Conservation (phyloP, 1,140 invertebrate species). For the Monomorium pharaonis region DNA sequence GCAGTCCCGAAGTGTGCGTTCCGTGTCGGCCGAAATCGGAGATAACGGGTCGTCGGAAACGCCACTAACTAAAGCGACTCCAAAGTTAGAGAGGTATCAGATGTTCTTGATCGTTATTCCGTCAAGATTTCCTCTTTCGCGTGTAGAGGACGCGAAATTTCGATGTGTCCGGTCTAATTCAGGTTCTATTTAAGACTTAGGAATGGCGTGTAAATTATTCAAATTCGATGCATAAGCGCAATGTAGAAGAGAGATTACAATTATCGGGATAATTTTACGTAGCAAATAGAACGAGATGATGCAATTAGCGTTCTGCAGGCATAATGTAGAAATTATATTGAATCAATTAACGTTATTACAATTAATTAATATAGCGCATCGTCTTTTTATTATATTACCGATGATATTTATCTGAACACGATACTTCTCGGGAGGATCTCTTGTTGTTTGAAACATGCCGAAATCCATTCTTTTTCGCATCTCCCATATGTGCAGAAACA, state of each 20-base stretch:
- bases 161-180: conserved; percentile 8
- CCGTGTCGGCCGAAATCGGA: conserved; percentile 10
- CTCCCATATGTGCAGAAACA: neutral
- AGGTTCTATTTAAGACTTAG: neutral
- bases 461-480: conserved; percentile 15
- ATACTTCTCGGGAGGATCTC: neutral
- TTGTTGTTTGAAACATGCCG: neutral
- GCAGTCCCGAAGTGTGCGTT: neutral
- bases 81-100: conserved; percentile 31
- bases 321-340: conserved; percentile 27
- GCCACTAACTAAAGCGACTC: conserved; percentile 19
- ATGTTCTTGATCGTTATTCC: conserved; percentile 47
- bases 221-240: conserved; percentile 7
- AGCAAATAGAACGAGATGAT: conserved; percentile 23
- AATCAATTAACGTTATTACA: conserved; percentile 29
- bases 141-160: neutral
- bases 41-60: conserved; percentile 31
- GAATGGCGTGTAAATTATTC: conserved; percentile 26
- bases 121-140: conserved; percentile 44
- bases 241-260: conserved; percentile 11
- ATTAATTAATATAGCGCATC: conserved; percentile 6
- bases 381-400: neutral
- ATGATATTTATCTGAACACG: conserved; percentile 6
- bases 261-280: conserved; percentile 28
- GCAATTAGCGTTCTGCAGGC: conserved; percentile 6